phyloP scores from a whole-genome alignment of 1,140 invertebrate genomes.

The Pogonus chalceus region DNA sequence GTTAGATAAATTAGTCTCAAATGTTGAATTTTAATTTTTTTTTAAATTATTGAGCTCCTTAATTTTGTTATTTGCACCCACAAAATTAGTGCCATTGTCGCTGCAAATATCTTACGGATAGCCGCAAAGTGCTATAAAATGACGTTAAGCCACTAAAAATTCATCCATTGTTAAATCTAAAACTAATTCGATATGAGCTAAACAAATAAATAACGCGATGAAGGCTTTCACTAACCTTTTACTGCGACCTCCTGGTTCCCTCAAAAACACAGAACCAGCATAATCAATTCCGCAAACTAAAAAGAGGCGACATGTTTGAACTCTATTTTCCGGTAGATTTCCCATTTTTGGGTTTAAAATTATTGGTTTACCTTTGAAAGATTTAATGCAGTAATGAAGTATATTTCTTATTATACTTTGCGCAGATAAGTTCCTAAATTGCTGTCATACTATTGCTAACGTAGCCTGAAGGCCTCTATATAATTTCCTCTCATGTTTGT shows the following conservation, averaged over 20 bases:
- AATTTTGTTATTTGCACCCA: slow-evolving; percentile 14
- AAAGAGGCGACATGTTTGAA: slow-evolving; percentile 27
- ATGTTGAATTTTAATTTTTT: not conserved
- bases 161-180: slow-evolving; percentile 17
- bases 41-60: not conserved
- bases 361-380: slow-evolving; percentile 13
- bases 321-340: slow-evolving; percentile 26
- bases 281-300: slow-evolving; percentile 25
- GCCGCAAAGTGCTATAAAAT: slow-evolving; percentile 13
- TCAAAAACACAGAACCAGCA: slow-evolving; percentile 26
- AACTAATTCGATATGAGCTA: slow-evolving; percentile 34
- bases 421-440: slow-evolving; percentile 22
- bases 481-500: no score
- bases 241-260: slow-evolving; percentile 12
- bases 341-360: slow-evolving; percentile 24
- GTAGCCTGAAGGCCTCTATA: no score
- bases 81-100: slow-evolving; percentile 19
- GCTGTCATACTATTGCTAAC: no score
- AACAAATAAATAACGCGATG: slow-evolving; percentile 33
- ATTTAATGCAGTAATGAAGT: slow-evolving; percentile 16
- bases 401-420: slow-evolving; percentile 18
- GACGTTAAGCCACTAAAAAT: slow-evolving; percentile 10
- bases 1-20: no score
- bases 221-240: slow-evolving; percentile 24
- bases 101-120: slow-evolving; percentile 11